Evolutionary conservation across 2,113 vertebrate genomes (phyloP).

Genomic region (Apteryx owenii): DNA sequence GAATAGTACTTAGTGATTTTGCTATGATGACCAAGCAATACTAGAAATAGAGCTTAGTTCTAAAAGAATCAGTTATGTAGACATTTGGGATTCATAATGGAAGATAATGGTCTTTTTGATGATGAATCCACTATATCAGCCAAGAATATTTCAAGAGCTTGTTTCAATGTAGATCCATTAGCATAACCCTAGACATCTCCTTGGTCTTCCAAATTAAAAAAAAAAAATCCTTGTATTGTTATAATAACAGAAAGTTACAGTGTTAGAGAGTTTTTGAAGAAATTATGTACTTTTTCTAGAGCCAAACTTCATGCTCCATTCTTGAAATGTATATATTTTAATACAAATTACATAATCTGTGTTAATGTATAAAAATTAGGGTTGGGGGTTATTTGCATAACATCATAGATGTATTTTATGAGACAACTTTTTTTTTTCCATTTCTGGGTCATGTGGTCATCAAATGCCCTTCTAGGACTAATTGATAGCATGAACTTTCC

Average conservation of each 20-base stretch:
- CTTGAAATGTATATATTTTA: background rate
- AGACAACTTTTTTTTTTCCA: background rate
- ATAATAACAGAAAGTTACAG: background rate
- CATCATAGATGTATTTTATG: background rate
- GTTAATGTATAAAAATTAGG: background rate
- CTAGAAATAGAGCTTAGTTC: conserved; percentile 26
- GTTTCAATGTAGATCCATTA: conserved; percentile 40
- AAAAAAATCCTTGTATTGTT: background rate
- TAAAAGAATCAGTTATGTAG: conserved; percentile 26
- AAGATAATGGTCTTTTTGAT: conserved; percentile 57
- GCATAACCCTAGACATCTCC: background rate
- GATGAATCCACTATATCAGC: conserved; percentile 33
- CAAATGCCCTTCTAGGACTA: background rate
- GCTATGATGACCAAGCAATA: conserved; percentile 38
- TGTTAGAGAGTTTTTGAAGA: background rate
- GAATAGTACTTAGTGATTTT: conserved; percentile 21
- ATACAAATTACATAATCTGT: background rate
- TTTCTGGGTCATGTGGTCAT: background rate
- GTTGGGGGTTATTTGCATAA: background rate
- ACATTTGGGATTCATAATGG: conserved; percentile 43
- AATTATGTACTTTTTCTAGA: background rate
- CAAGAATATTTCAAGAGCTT: conserved; percentile 50
- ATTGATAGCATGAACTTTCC: background rate
- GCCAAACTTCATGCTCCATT: background rate
- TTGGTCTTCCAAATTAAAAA: background rate